phyloP scores from a whole-genome alignment of 2,113 vertebrate genomes.

The Notothenia coriiceps region DNA sequence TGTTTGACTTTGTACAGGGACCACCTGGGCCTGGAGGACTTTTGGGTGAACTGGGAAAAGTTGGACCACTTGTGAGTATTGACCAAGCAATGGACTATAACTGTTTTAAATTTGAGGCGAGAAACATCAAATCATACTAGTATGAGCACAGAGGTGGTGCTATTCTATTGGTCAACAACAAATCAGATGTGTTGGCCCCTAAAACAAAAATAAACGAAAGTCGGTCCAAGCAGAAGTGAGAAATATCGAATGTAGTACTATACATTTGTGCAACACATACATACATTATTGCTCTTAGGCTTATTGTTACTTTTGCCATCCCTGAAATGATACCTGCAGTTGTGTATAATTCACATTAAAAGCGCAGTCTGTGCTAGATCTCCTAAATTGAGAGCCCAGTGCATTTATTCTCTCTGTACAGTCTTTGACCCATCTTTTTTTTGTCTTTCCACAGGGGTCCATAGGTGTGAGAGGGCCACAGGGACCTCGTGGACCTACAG shows the following conservation, averaged over 20 bases:
- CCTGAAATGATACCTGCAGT: background rate
- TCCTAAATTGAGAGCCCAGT: background rate
- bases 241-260: background rate
- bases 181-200: background rate
- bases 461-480: constrained; percentile 92
- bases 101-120: background rate
- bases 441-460: constrained; percentile 85
- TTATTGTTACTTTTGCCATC: background rate
- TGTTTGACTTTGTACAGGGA: constrained; percentile 85
- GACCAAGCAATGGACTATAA: background rate
- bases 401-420: background rate
- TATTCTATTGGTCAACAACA: too few species aligned
- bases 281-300: background rate
- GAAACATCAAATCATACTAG: background rate
- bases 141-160: background rate
- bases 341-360: background rate
- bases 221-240: background rate
- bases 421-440: constrained; percentile 15
- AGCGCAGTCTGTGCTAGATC: background rate
- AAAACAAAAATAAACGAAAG: background rate
- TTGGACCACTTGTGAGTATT: constrained; percentile 90
- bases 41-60: constrained; percentile 90
- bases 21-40: constrained; percentile 91
- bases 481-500: constrained; percentile 90
- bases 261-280: background rate